These are phyloP conservation scores for Mesembrinibis cayennensis DNA, from an alignment of 2,113 vertebrate genomes.

Conservation along the genomic window DNA sequence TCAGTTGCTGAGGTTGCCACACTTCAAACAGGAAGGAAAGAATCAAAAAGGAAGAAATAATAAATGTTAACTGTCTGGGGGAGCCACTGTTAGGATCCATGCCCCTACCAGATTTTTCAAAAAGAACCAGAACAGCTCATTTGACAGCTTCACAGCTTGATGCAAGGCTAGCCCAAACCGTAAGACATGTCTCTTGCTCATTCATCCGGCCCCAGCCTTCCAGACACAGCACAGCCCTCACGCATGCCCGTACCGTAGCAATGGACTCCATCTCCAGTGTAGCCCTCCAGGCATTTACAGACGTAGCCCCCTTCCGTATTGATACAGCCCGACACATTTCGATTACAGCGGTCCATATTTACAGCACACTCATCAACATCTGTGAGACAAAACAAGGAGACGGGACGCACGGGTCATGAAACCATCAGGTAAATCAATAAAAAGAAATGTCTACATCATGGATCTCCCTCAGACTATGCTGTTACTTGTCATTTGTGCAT, in stretches of 20 bases:
- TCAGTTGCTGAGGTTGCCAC: not conserved
- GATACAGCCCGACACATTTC: conserved; percentile 52
- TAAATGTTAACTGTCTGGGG: not conserved
- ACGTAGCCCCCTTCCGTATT: conserved; percentile 77
- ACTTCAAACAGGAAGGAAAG: not conserved
- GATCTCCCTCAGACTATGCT: not conserved
- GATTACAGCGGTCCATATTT: conserved; percentile 38
- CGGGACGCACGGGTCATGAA: accelerated
- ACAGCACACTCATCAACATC: conserved; percentile 76
- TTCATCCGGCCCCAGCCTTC: not conserved
- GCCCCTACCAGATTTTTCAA: not conserved
- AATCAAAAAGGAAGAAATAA: not conserved
- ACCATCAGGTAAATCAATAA: accelerated
- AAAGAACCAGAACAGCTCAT: not conserved
- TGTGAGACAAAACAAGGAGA: not conserved
- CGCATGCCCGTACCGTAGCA: conserved; percentile 69
- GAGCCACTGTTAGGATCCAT: not conserved
- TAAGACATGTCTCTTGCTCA: not conserved
- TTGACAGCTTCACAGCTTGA: not conserved
- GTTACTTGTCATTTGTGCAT: not conserved
- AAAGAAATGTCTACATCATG: not conserved
- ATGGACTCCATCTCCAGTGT: conserved; percentile 71
- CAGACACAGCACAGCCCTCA: not conserved
- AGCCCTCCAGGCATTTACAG: conserved; percentile 77
- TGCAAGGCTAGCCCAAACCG: not conserved